A percentile compares a stretch with the other conserved stretches of the same genome.
Conservation (phyloP, 2,113 vertebrate genomes). For the Anseranas semipalmata region DNA sequence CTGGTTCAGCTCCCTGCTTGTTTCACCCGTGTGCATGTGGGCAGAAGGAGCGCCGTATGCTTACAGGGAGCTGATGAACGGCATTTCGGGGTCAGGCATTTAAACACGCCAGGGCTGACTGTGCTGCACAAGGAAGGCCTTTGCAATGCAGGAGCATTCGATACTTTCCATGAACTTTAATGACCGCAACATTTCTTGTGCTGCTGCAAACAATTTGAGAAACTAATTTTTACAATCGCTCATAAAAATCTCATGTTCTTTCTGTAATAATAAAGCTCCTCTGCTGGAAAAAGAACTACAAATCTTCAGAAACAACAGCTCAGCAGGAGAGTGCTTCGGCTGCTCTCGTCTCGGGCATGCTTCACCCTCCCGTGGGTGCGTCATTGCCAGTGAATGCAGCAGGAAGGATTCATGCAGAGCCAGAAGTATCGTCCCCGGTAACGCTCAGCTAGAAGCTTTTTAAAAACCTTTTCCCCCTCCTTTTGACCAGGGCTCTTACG, state of each 20-base stretch:
- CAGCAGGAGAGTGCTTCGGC: not conserved
- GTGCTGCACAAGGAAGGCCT: not conserved
- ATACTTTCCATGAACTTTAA: slow-evolving; percentile 40
- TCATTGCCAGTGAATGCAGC: not conserved
- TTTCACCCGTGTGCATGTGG: not conserved
- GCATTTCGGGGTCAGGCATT: not conserved
- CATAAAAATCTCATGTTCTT: slow-evolving; percentile 41
- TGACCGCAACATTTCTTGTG: not conserved
- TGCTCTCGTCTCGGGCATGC: not conserved
- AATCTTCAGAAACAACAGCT: slow-evolving; percentile 16
- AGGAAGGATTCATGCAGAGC: not conserved
- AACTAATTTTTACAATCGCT: slow-evolving; percentile 55
- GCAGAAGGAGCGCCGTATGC: not conserved
- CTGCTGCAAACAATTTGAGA: slow-evolving; percentile 46
- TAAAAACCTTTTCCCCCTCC: not conserved
- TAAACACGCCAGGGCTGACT: not conserved
- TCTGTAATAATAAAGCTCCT: slow-evolving; percentile 12
- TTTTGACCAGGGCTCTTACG: not conserved
- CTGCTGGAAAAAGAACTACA: not conserved
- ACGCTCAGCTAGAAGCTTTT: not conserved
- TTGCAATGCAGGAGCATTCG: not conserved
- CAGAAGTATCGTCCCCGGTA: not conserved
- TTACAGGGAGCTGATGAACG: not conserved
- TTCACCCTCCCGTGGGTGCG: not conserved
- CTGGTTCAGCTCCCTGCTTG: not conserved